Evolutionary conservation across 2,797 vertebrate genomes (phyloP), one percentile per base, ranked within the genome.

Genomic region (Melanogrammus aeglefinus): DNA sequence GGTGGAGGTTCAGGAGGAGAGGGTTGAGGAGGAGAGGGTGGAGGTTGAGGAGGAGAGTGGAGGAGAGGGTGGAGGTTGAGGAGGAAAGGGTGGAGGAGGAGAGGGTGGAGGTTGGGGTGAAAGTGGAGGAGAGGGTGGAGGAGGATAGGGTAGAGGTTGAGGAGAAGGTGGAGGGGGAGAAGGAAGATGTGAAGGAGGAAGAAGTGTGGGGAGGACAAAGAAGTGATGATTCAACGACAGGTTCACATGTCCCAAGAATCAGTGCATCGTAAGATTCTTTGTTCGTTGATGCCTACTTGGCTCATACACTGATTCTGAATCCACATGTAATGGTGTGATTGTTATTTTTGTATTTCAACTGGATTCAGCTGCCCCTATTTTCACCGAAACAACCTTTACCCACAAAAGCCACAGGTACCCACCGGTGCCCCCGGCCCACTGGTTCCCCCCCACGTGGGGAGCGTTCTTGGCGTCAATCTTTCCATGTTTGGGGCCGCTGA

Each of bases 361-460:
- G 44, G 3, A 47, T 47, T 18, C 44, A 47, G 44, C 9, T 47
- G 16, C 44, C 10, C 13, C 2, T 47, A 47, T 47, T 47, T 16
- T 47, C 44, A 47, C 12, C 18, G 44, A 47, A 47, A 47, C 1
- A 47, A 16, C 16, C 3, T 51, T 51, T 51, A 51, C 13, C 16
- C 44, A 10, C 44, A 36, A 39, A 36, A 74, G 6, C 4, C 41
- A 35, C 8, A 2, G n/a, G 51, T 47, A 79, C 90, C 76, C 63
- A 95, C 97, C 98, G 93, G 98, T 99, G 88, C 97, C 98, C 21
- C 97, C 98, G 3, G 98, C 97, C 98, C 98, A 99, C 21, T 93
- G 97, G 87, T 98, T 99, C 35, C 98, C 98, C 6, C 98, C 98
- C 16, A 99, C 92, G 0, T 99, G 98, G 0, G 98, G 98, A 73